Percentiles rank a stretch among this genome's conserved stretches.
phyloP scores from a whole-genome alignment of 2,888 invertebrate genomes.

The Heteromurus nitidus region DNA sequence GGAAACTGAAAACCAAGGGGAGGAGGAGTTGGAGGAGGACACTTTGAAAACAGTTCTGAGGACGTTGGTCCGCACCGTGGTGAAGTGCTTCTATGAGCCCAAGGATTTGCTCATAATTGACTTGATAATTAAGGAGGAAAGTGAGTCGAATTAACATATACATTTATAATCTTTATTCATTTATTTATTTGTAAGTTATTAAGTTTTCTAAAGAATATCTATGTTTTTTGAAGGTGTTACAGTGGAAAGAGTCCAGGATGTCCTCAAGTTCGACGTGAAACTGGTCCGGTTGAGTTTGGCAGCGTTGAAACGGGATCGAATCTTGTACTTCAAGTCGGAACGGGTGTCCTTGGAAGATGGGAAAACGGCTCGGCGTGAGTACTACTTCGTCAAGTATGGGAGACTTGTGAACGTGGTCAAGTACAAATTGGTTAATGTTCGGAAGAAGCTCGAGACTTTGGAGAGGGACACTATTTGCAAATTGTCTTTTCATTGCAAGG shows the following conservation, averaged over 20 bases:
- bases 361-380: slow-evolving; percentile 96
- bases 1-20: neutral
- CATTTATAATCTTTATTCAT: too few relatives aligned
- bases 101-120: slow-evolving; percentile 35
- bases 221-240: slow-evolving; percentile 76
- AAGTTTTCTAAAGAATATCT: too few relatives aligned
- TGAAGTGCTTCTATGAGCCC: slow-evolving; percentile 21
- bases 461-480: slow-evolving; percentile 95
- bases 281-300: slow-evolving; percentile 92
- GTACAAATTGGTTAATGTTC: slow-evolving; percentile 96
- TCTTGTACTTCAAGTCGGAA: slow-evolving; percentile 91
- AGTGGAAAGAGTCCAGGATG: slow-evolving; percentile 83
- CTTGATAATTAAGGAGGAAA: slow-evolving; percentile 14
- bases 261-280: slow-evolving; percentile 94
- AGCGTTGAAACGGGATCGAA: slow-evolving; percentile 92
- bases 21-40: neutral
- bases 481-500: slow-evolving; percentile 94
- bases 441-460: slow-evolving; percentile 95
- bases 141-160: too few relatives aligned
- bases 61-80: slow-evolving; percentile 2
- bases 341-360: slow-evolving; percentile 97
- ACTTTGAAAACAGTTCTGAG: neutral
- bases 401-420: slow-evolving; percentile 92
- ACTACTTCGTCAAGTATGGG: slow-evolving; percentile 98
- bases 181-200: too few relatives aligned